Evolutionary conservation across 1,140 invertebrate species (phyloP).

Genomic region (Piezodorus guildinii): DNA sequence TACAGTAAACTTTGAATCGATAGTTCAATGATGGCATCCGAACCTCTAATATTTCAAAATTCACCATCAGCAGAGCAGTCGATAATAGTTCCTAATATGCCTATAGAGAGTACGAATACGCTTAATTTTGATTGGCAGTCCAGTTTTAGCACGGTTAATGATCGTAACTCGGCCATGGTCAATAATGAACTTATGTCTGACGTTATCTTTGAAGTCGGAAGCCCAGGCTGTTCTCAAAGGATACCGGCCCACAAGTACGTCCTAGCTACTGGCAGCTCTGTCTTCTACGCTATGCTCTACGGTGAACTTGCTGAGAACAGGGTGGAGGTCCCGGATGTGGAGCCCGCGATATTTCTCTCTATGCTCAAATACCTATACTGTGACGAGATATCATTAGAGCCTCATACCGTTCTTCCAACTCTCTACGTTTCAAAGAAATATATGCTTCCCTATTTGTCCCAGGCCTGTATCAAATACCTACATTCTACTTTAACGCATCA

Average conservation of each 20-base stretch:
- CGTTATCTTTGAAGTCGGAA: constrained; percentile 74
- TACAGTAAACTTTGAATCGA: no score
- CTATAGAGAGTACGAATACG: constrained; percentile 37
- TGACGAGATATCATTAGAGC: constrained; percentile 86
- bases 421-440: constrained; percentile 88
- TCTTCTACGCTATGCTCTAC: constrained; percentile 92
- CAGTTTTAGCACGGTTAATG: constrained; percentile 66
- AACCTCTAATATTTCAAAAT: no score
- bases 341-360: constrained; percentile 77
- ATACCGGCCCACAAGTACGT: constrained; percentile 89
- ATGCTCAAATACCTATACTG: constrained; percentile 87
- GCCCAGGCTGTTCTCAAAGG: constrained; percentile 56
- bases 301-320: constrained; percentile 76
- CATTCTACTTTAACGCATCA: constrained; percentile 83
- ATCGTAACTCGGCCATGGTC: constrained; percentile 87
- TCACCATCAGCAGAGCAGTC: no score
- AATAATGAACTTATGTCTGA: constrained; percentile 89
- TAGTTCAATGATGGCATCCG: no score
- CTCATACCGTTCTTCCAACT: constrained; percentile 78
- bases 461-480: constrained; percentile 81
- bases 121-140: constrained; percentile 83
- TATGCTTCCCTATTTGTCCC: constrained; percentile 78
- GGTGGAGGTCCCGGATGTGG: constrained; percentile 84
- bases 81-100: no score
- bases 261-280: constrained; percentile 81